phyloP scores from a whole-genome alignment of 37 sponge, comb jelly and placozoan species.

The Geodia barretti region DNA sequence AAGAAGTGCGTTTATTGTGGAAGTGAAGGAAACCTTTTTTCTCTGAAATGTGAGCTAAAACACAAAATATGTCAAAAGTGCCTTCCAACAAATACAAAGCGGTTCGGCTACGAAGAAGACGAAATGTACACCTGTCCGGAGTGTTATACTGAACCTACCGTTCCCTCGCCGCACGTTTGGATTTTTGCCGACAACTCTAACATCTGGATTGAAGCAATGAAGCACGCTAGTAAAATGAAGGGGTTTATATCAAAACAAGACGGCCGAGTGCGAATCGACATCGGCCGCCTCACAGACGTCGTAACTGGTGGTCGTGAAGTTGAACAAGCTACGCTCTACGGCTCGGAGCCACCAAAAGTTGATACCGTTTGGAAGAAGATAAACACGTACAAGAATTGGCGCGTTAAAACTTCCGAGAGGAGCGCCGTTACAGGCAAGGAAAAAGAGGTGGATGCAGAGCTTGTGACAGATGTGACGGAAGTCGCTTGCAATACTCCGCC shows the following conservation, averaged over 20 bases:
- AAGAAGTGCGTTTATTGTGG: background rate
- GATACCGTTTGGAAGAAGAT: slow-evolving; percentile 41
- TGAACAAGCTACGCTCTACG: slow-evolving; percentile 21
- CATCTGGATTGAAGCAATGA: background rate
- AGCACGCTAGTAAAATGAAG: background rate
- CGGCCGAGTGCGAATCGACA: slow-evolving; percentile 35
- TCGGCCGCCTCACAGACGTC: slow-evolving; percentile 32
- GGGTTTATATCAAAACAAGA: slow-evolving; percentile 8
- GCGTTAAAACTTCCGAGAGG: slow-evolving; percentile 9
- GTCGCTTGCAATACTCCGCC: slow-evolving; percentile 19
- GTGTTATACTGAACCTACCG: background rate
- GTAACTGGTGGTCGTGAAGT: slow-evolving; percentile 19
- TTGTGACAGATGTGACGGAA: slow-evolving; percentile 20
- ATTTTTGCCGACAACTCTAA: background rate
- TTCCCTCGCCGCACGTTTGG: background rate
- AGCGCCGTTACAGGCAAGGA: slow-evolving; percentile 22
- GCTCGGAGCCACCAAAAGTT: slow-evolving; percentile 39
- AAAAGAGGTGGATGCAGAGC: slow-evolving; percentile 35
- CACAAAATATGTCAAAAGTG: background rate
- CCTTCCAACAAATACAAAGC: background rate
- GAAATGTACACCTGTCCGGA: background rate
- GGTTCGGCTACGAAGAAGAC: background rate
- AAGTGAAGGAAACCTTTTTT: background rate
- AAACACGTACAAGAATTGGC: slow-evolving; percentile 17
- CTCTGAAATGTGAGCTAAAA: background rate